phyloP scores from a whole-genome alignment of 2,888 invertebrate genomes.

The Nipponacmea schrenckii region DNA sequence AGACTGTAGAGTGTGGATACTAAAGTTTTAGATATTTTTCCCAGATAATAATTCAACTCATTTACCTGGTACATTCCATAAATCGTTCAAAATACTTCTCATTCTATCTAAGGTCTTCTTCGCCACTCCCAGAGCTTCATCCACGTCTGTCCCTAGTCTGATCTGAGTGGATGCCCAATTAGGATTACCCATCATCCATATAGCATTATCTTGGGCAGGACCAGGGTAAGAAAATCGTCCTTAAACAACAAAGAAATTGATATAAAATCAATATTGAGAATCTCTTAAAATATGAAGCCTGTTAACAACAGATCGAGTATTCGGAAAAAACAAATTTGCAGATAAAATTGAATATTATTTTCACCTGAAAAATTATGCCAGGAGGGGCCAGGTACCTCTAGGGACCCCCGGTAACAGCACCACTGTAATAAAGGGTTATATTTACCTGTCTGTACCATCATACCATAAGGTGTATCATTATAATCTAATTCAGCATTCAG shows the following conservation, averaged over 20 bases:
- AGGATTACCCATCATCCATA: slow-evolving; percentile 8
- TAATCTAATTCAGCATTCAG: not conserved
- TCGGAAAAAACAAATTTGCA: no score
- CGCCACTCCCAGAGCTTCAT: not conserved
- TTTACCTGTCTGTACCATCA: not conserved
- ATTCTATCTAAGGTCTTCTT: not conserved
- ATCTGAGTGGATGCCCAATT: not conserved
- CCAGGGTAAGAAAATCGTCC: not conserved
- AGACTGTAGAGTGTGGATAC: no score
- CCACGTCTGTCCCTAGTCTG: not conserved
- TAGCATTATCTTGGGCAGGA: not conserved
- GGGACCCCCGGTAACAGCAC: no score
- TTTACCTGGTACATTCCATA: not conserved
- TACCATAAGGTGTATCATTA: slow-evolving; percentile 1
- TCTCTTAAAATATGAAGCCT: no score
- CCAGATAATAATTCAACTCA: no score
- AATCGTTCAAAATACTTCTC: not conserved
- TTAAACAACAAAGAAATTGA: not conserved
- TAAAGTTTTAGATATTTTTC: no score
- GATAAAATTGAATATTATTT: no score
- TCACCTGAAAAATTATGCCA: no score
- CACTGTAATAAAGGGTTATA: not conserved
- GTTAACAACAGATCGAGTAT: no score
- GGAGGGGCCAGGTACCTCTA: no score
- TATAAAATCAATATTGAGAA: no score